A percentile compares a stretch with the other conserved stretches of the same genome.
Evolutionary conservation across 2,888 invertebrate species (phyloP).

Genomic region (Amblyjoppa proteus): DNA sequence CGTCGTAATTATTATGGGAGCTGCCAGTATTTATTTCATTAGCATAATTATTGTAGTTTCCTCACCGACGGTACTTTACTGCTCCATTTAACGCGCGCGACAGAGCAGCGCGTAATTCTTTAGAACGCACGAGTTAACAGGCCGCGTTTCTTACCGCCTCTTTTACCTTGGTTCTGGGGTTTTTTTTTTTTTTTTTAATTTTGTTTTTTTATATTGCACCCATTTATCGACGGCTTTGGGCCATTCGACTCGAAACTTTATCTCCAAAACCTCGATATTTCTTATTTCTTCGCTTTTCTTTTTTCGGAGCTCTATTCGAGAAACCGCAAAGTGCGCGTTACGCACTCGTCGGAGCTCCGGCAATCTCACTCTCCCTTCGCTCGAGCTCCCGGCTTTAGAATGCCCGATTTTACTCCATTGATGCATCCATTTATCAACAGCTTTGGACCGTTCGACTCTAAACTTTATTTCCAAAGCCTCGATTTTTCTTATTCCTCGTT

Average conservation of each 20-base stretch:
- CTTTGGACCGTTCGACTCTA: too few species aligned
- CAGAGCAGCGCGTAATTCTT: conserved; percentile 56
- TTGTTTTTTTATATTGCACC: background rate
- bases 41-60: conserved; percentile 70
- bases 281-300: too few species aligned
- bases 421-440: too few species aligned
- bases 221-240: conserved; percentile 1
- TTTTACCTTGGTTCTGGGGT: conserved; percentile 11
- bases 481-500: too few species aligned
- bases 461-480: too few species aligned
- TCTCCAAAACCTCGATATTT: background rate
- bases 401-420: background rate
- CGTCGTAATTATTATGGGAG: conserved; percentile 63
- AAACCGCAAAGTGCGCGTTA: conserved; percentile 46
- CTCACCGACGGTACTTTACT: conserved; percentile 63
- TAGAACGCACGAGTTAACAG: conserved; percentile 50
- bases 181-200: background rate
- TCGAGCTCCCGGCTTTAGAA: conserved; percentile 60
- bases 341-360: conserved; percentile 41
- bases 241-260: background rate
- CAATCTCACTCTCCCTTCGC: conserved; percentile 46
- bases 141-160: conserved; percentile 16
- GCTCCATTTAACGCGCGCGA: conserved; percentile 66
- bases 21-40: conserved; percentile 68
- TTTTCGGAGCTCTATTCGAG: conserved; percentile 6